Conservation (phyloP, 2,797 vertebrate genomes). For the Gymnoscopelus braueri region DNA sequence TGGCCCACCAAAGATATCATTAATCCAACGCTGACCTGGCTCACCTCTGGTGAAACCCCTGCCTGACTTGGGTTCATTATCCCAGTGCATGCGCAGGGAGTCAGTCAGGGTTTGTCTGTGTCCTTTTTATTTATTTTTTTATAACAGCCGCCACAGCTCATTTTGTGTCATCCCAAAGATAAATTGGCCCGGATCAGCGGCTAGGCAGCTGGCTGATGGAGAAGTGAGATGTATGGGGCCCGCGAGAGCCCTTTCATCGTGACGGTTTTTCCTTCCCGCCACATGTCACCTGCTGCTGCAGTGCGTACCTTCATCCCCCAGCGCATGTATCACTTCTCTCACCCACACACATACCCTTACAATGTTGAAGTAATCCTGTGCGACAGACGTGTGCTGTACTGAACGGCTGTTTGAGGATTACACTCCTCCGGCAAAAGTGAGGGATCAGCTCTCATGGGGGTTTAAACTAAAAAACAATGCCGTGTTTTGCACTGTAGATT, state of each 20-base stretch:
- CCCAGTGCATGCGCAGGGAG: constrained; percentile 43
- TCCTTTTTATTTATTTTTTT: constrained; percentile 36
- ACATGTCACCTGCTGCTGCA: constrained; percentile 59
- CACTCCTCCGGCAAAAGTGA: constrained; percentile 50
- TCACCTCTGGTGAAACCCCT: constrained; percentile 30
- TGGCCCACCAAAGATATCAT: constrained; percentile 66
- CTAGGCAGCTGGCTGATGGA: constrained; percentile 69
- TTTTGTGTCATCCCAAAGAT: constrained; percentile 64
- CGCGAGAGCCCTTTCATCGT: constrained; percentile 66
- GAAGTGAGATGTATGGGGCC: constrained; percentile 62
- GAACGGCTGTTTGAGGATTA: constrained; percentile 61
- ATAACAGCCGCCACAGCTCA: constrained; percentile 43
- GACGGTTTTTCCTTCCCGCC: constrained; percentile 24
- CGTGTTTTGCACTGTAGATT: constrained; percentile 24
- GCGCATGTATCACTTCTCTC: constrained; percentile 55
- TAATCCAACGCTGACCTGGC: constrained; percentile 73
- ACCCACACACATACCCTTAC: constrained; percentile 35
- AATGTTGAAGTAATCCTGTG: constrained; percentile 59
- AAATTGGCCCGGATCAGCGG: constrained; percentile 70
- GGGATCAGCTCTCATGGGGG: constrained; percentile 56
- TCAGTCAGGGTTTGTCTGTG: constrained; percentile 20
- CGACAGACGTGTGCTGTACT: constrained; percentile 41
- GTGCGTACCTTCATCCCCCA: no score
- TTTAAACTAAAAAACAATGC: constrained; percentile 51
- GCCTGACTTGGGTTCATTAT: constrained; percentile 66